Evolutionary conservation across 2,888 invertebrate species (phyloP), one percentile per base, ranked within the genome.

Genomic region (Neria commutata): DNA sequence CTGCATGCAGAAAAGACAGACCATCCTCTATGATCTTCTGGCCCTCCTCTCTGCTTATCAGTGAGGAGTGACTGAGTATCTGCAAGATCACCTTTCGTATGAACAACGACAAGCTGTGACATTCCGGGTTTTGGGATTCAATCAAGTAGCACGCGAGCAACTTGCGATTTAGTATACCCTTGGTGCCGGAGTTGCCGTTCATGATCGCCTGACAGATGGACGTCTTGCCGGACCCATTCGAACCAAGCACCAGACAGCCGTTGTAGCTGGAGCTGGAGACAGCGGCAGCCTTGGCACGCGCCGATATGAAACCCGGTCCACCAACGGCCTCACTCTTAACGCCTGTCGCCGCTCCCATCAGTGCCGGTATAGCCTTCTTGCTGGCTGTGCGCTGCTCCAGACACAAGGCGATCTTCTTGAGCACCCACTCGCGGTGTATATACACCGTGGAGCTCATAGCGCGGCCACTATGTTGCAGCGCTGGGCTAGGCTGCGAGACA

Each of bases 141-240:
- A 94, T 85, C 76, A 95, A 93, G 77, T 97, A 95, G 75, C 93
- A 88, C 0, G 95, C 94, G 52, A 97, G 81, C 21, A 97, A 83
- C 52, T 94, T 85, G 53, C 92, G 85, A 76, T 91, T 91, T 3
- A 82, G 69, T 17, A 82, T 78, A 14, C 82, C 82, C 61, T 80
- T 78, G 6, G 82, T 82, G 52, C 82, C 82, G 1, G 81, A 80
- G 56, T 79, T 81, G 10, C 82, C 82, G 66, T 81, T 80, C 73
- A 82, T 74, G 29, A 82, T 82, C 76, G 95, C 93, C 57, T 90
- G 88, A 76, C 93, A 91, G 46, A 96, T 85, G 23, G 96, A 94
- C 4, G 96, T 95, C 79, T 98, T 98, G 0, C 98, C 98, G 67
- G 94, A 93, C 19, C 97, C 98, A 0, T 96, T 92, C 1, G 95